Base-by-base conservation (phyloP, 64 coral and sea anemone species). In the Pachyseris speciosa region DNA sequence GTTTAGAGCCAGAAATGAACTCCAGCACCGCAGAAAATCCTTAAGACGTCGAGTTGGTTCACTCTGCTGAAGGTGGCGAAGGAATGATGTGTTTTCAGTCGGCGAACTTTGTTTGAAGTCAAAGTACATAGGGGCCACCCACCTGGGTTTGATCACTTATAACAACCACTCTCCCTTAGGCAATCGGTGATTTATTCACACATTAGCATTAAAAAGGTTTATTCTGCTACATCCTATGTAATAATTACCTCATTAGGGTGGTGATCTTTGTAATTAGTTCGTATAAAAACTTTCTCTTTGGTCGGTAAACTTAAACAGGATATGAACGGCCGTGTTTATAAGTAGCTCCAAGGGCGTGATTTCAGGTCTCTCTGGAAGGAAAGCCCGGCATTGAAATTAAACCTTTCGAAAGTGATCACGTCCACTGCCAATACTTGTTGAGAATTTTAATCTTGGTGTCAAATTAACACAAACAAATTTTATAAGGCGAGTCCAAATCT, bases 141-240 rank as follows among this genome's bases (percentile, higher is more conserved):
- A 97, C 95, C 75, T 88, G 47, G 77, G 43, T 31, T 70, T 86
- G 61, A 86, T 86, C 94, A 87, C 89, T 86, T 86, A 89, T 85
- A 94, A 97, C 95, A 97, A 77, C 68, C 66, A 64, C 67, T 65
- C 22, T 39, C 86, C 91, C 91, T 71, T 55, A 13, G 89, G 91
- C 86, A 47, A 90, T 86, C 81, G 91, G 43, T 58, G 95, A 93
- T 97, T 97, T 97, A 88, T 96, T 83, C 86, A 61, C 87, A 79
- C 90, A 96, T 97, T 97, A 97, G 86, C 95, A 97, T 97, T 69
- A 84, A 97, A 94, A 94, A 93, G 95, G 69, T 90, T 97, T 91
- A 97, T 74, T 78, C 86, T 88, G 42, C 75, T 69, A 64, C 40
- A 90, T 88, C 77, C 65, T 80, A 97, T 97, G 91, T 89, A 90